Conservation (phyloP, 2,113 vertebrate species). For the Actinemys pallida region DNA sequence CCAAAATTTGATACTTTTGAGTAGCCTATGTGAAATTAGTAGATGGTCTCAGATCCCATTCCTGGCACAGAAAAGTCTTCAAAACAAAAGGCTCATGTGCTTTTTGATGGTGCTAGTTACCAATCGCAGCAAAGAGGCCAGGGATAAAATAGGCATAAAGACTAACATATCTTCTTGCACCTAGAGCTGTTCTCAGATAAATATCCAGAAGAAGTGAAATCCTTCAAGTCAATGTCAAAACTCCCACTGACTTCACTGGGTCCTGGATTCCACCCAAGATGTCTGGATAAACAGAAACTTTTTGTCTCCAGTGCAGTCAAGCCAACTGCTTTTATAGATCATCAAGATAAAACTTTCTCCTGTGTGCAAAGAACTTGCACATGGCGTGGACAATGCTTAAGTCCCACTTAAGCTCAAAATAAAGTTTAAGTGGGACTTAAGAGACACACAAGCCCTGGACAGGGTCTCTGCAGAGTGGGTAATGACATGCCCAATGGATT, state of each 20-base stretch:
- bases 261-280: conserved; percentile 13
- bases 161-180: not conserved
- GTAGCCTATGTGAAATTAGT: not conserved
- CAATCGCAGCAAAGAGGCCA: not conserved
- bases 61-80: not conserved
- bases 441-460: not conserved
- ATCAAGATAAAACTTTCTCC: not conserved
- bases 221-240: not conserved
- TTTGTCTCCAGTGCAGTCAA: conserved; percentile 40
- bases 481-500: not conserved
- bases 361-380: not conserved
- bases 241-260: not conserved
- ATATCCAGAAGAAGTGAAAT: conserved; percentile 13
- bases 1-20: no score
- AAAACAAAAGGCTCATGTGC: not conserved
- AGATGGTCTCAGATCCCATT: not conserved
- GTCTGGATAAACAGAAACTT: conserved; percentile 37
- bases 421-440: not conserved
- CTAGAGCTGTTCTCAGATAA: not conserved
- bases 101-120: not conserved
- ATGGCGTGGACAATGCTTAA: not conserved
- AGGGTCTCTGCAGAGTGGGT: not conserved
- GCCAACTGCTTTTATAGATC: conserved; percentile 27
- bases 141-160: not conserved
- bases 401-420: not conserved